Evolutionary conservation across 2,888 invertebrate genomes (phyloP).

Genomic region (Archips crataeganus): DNA sequence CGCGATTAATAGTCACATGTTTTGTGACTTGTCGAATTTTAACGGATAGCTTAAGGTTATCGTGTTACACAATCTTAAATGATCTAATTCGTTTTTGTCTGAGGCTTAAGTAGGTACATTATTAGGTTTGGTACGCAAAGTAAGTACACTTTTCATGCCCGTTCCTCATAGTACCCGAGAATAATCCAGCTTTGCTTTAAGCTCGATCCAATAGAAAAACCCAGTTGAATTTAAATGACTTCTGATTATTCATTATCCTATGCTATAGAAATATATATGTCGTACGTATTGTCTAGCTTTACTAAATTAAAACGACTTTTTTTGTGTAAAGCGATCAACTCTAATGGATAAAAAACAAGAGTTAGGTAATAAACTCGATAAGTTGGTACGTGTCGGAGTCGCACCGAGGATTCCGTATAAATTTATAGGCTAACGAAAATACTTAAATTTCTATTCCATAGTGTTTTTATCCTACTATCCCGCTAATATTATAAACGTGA

Average conservation of each 20-base stretch:
- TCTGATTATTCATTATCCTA: conserved; percentile 7
- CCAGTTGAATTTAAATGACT: conserved; percentile 9
- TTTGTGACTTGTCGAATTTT: conserved; percentile 17
- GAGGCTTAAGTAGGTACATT: conserved; percentile 7
- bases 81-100: conserved; percentile 23
- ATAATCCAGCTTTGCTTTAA: conserved; percentile 6
- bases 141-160: conserved; percentile 26
- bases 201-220: conserved; percentile 6
- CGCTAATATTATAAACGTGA: too few relatives aligned
- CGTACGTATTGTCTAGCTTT: not conserved
- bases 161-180: conserved; percentile 8
- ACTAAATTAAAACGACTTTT: too few relatives aligned
- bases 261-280: not conserved
- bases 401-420: too few relatives aligned
- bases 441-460: too few relatives aligned
- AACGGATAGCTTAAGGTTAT: conserved; percentile 27
- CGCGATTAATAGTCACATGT: not conserved
- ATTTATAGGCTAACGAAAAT: too few relatives aligned
- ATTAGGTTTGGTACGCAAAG: conserved; percentile 13
- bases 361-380: too few relatives aligned
- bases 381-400: too few relatives aligned
- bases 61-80: conserved; percentile 19
- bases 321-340: not conserved
- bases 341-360: too few relatives aligned
- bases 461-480: too few relatives aligned